Evolutionary conservation across 2,113 vertebrate genomes (phyloP), one percentile per base, ranked within the genome.

Genomic region (Circaetus cinerascens): DNA sequence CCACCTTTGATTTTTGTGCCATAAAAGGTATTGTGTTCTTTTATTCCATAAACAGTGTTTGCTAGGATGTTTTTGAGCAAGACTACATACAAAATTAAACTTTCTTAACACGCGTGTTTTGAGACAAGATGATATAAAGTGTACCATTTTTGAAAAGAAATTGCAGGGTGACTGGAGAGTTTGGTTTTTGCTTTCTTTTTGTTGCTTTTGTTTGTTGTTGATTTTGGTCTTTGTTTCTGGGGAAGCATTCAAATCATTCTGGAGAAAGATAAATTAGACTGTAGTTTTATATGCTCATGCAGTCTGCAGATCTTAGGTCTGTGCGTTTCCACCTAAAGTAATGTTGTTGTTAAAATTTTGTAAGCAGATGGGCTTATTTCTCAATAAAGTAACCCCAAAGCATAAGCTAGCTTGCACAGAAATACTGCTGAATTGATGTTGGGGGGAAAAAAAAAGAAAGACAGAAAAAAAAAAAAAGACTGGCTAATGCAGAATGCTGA

Each of bases 1-100:
- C 75, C 95, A 93, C 94, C 91, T 98, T 96, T 95, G 97, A 96
- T 96, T 97, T 97, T 94, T 88, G 41, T 91, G 83, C 78, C 59
- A 13, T 96, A 79, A 96, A 95, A 76, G 46, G 17, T 55, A 66
- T 7, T 59, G 40, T 53, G 26, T 36, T 84, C 73, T 93, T 95
- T 95, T 91, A 64, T 95, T 96, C 60, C 29, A 36, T 32, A 29
- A 95, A 34, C 43, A 41, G 14, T 46, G 38, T 45, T 62, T 90
- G 38, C 41, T 68, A 55, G 34, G 40, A 86, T 77, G 60, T 87
- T 96, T 96, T 88, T 59, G 36, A 74, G 68, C 11, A n/a, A 76
- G 17, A 48, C 15, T 73, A 9, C 25, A 82, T 59, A 32, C 16
- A 85, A 60, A 60, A 45, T 81, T 89, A 92, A 76, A 46, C 20